Evolutionary conservation across 2,888 invertebrate species (phyloP).

Genomic region (Busseola fusca): DNA sequence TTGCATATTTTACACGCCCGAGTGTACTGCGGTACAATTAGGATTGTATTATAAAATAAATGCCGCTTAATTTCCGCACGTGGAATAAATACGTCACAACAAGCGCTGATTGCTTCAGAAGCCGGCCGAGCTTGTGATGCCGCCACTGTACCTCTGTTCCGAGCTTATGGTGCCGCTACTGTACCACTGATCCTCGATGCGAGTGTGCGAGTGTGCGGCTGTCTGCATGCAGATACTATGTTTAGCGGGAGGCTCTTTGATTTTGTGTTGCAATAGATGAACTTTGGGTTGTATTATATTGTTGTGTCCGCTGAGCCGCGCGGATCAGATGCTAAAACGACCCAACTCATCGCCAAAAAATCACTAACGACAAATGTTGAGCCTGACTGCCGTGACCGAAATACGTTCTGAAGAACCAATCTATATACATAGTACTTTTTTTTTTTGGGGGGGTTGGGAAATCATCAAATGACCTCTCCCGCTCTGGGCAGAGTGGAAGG

Average conservation of each 20-base stretch:
- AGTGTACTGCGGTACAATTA: conserved; percentile 16
- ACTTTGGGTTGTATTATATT: conserved; percentile 40
- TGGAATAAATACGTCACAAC: conserved; percentile 2
- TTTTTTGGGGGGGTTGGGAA: too few species aligned
- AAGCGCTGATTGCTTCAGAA: not conserved
- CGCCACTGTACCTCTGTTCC: too few species aligned
- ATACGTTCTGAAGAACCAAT: too few species aligned
- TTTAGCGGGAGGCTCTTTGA: conserved; percentile 32
- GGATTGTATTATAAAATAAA: conserved; percentile 1
- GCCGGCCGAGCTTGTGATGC: not conserved
- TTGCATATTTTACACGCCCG: conserved; percentile 14
- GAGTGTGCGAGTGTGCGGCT: not conserved
- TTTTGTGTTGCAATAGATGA: conserved; percentile 50
- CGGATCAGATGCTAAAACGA: not conserved
- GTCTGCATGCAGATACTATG: conserved; percentile 7
- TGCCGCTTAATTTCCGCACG: not conserved
- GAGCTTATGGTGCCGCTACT: too few species aligned
- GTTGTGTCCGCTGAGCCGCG: conserved; percentile 10
- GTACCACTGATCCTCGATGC: too few species aligned
- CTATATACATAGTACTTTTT: too few species aligned
- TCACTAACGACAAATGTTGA: too few species aligned
- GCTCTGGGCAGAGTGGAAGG: too few species aligned
- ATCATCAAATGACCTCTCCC: too few species aligned
- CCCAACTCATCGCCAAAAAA: not conserved
- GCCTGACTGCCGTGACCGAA: too few species aligned